phyloP scores from a whole-genome alignment of 2,113 vertebrate species.

The Guaruba guarouba region DNA sequence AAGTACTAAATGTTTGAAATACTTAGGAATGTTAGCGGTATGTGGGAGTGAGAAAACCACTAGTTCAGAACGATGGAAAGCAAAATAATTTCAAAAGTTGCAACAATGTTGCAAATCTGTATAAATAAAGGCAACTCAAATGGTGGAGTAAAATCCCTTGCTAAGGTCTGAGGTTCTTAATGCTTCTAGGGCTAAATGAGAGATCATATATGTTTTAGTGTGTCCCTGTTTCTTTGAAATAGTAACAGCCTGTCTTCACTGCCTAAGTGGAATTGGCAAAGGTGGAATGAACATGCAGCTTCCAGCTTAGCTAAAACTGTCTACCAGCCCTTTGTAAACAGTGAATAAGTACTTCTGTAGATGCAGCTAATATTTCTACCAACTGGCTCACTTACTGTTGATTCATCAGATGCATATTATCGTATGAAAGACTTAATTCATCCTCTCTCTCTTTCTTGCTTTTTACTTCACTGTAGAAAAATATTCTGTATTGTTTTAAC shows the following conservation, averaged over 20 bases:
- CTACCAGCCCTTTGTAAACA: neutral
- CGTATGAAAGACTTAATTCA: neutral
- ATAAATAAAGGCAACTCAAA: neutral
- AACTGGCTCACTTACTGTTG: neutral
- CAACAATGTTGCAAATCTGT: neutral
- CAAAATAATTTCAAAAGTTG: neutral
- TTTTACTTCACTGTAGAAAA: neutral
- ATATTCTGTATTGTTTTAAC: neutral
- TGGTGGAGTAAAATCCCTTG: accelerated
- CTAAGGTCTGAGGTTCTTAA: neutral
- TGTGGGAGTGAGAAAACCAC: neutral
- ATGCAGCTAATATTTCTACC: neutral
- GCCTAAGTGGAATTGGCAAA: neutral
- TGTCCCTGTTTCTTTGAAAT: neutral
- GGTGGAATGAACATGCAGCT: neutral
- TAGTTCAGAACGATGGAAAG: neutral
- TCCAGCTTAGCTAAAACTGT: neutral
- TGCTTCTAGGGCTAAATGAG: neutral
- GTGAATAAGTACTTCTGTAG: neutral
- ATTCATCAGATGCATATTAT: neutral
- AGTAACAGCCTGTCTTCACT: neutral
- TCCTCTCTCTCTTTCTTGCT: neutral
- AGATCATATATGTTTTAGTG: neutral
- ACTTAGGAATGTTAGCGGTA: neutral
- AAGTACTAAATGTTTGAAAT: neutral